Base-by-base conservation (phyloP, 2,888 invertebrate genomes). In the Tachystola acroxantha region DNA sequence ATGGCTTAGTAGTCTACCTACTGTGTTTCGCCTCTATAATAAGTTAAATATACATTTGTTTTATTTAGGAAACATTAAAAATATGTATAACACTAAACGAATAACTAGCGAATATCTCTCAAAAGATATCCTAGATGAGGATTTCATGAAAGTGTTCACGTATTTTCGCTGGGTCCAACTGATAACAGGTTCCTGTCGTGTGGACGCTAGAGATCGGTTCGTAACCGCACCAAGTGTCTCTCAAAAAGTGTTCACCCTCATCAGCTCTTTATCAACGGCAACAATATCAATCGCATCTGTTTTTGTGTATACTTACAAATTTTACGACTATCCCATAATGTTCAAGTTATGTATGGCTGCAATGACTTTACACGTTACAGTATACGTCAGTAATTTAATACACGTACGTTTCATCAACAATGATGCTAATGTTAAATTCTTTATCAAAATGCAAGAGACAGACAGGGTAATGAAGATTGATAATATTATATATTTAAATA, bases 381-480 rank as follows among this genome's bases (percentile, higher is more conserved):
- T 48, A 0, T 68, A 53, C 30, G 3, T 58, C 2, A 47, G 45
- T 26, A 61, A 61, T 32, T 43, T 66, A 1, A 46, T 72, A 24
- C 61, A 77, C 32, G 54, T 60, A 6, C 56, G 75, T 10, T 79
- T 79, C 25, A 14, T 56, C 3, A 70, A 72, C 40, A 54, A 58
- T 1, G 46, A 59, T 1, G 41, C 39, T 1, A 78, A 75, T 42
- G 56, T 62, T 0, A 48, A 57, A 2, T 72, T 77, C 32, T 59
- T 56, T n/a, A 47, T 75, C 0, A 57, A 61, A 48, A 48, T 77
- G 36, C 77, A 81, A 48, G 53, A 66, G 42, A 57, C 77, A 2
- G 76, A 80, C 34, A 60, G 70, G 10, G 37, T 61, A 1, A 64
- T 80, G 65, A 62, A 60, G 14, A 45, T 76, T 11, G 50, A 70